phyloP scores from a whole-genome alignment of 2,797 vertebrate species.

The Aplochiton taeniatus region DNA sequence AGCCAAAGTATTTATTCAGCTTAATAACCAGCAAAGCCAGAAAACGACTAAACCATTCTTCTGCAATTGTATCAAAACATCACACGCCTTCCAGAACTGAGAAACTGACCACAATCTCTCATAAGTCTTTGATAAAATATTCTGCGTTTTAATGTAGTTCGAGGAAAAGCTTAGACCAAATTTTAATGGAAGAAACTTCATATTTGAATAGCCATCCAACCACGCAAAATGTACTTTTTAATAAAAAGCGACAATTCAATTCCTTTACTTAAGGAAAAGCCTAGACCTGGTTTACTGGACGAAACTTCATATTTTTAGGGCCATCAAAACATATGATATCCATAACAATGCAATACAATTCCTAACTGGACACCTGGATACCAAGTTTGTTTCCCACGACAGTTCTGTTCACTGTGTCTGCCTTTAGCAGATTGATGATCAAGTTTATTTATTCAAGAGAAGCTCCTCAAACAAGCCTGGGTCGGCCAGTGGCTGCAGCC shows the following conservation, averaged over 20 bases:
- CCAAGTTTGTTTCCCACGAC: slow-evolving; percentile 6
- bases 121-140: slow-evolving; percentile 50
- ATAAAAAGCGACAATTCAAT: too few relatives aligned
- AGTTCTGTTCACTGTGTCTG: neutral
- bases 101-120: slow-evolving; percentile 38
- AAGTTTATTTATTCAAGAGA: slow-evolving; percentile 9
- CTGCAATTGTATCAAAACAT: slow-evolving; percentile 53
- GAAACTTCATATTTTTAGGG: too few relatives aligned
- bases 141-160: slow-evolving; percentile 11
- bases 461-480: slow-evolving; percentile 23
- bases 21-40: slow-evolving; percentile 13
- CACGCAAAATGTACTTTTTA: too few relatives aligned
- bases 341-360: too few relatives aligned
- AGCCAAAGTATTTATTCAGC: slow-evolving; percentile 22
- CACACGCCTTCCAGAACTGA: slow-evolving; percentile 9
- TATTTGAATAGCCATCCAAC: too few relatives aligned
- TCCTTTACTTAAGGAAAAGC: too few relatives aligned
- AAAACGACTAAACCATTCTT: slow-evolving; percentile 44
- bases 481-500: slow-evolving; percentile 16
- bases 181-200: too few relatives aligned
- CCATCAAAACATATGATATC: too few relatives aligned
- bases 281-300: too few relatives aligned
- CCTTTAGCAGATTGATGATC: slow-evolving; percentile 11
- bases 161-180: too few relatives aligned
- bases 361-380: too few relatives aligned